Conservation (phyloP, 2,888 invertebrate genomes). For the Aleiodes testaceus region DNA sequence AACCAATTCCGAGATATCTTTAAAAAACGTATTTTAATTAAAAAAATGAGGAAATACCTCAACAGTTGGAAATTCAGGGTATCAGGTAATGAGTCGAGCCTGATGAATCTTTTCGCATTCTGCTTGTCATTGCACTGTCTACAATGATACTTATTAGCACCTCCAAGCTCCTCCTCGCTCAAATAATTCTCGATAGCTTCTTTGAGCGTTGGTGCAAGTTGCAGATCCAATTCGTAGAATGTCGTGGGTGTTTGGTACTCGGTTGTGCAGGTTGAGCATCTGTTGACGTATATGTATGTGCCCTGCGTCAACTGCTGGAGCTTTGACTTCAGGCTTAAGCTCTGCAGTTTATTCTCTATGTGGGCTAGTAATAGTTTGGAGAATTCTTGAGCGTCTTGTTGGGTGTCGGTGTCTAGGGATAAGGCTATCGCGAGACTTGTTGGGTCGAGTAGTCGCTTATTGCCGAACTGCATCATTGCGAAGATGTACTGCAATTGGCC, state of each 20-base stretch:
- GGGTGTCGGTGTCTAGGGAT: conserved; percentile 76
- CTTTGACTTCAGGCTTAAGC: conserved; percentile 61
- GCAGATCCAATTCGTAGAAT: conserved; percentile 78
- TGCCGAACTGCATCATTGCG: conserved; percentile 76
- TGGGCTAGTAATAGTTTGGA: conserved; percentile 77
- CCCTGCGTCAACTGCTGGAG: conserved; percentile 68
- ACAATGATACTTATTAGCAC: conserved; percentile 77
- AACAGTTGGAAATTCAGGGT: conserved; percentile 78
- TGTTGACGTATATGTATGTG: conserved; percentile 66
- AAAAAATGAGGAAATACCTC: conserved; percentile 47
- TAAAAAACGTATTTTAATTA: background rate
- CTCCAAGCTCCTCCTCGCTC: conserved; percentile 76
- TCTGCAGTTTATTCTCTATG: conserved; percentile 75
- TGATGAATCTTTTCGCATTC: conserved; percentile 76
- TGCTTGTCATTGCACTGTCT: conserved; percentile 75
- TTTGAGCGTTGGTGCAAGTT: conserved; percentile 75
- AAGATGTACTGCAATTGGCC: conserved; percentile 78
- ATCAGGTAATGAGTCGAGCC: conserved; percentile 75
- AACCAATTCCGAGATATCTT: too few species aligned
- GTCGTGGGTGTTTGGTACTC: conserved; percentile 75
- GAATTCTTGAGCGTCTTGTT: conserved; percentile 81
- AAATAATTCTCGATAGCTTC: conserved; percentile 76
- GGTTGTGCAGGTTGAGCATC: conserved; percentile 75
- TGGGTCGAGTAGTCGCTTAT: conserved; percentile 76
- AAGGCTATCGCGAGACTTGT: conserved; percentile 76